Evolutionary conservation across 2,797 vertebrate genomes (phyloP), one percentile per base, ranked within the genome.

Genomic region (Lagocephalus sceleratus): DNA sequence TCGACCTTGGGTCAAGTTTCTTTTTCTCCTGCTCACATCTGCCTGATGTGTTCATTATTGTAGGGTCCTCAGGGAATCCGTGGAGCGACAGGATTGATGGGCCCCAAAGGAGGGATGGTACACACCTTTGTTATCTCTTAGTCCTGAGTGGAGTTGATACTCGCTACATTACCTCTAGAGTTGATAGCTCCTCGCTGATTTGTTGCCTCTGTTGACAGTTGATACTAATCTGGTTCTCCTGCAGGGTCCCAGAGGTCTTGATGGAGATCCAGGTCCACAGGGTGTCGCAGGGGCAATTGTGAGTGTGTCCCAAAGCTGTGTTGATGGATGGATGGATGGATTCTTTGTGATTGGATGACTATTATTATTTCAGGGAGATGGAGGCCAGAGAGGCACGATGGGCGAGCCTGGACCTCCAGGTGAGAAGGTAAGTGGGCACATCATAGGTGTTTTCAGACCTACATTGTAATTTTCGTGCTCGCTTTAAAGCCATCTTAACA

Each of bases 371-470:
- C 58, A 99, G 97, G 97, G 97, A 2, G 96, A 99, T 75, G 89
- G 61, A 80, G 97, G 97, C 16, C 96, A 92, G 73, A 92, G 93
- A 78, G 97, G 97, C 2, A 71, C 86, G 54, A 84, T 92, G 78
- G 97, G 97, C 51, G 96, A 98, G 84, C 9, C 40, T 26, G 97
- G 97, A 23, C 95, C 94, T 0, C 92, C 90, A 79, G 97, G 97
- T 48, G 93, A 94, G 56, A 78, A 40, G 76, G 97, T 98, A 45
- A 90, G 93, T 84, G 12, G 17, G 32, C 26, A 44, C 21, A 51
- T 43, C 16, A 32, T 5, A 5, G 20, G 21, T 6, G 9, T 35
- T 48, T 45, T 54, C 5, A 60, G 23, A 48, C 19, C 39, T 8
- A 15, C 10, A 2, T 3, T 46, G 26, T 20, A 25, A 26, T 44